Conservation (phyloP, 2,113 vertebrate species). For the Gracilinanus agilis region DNA sequence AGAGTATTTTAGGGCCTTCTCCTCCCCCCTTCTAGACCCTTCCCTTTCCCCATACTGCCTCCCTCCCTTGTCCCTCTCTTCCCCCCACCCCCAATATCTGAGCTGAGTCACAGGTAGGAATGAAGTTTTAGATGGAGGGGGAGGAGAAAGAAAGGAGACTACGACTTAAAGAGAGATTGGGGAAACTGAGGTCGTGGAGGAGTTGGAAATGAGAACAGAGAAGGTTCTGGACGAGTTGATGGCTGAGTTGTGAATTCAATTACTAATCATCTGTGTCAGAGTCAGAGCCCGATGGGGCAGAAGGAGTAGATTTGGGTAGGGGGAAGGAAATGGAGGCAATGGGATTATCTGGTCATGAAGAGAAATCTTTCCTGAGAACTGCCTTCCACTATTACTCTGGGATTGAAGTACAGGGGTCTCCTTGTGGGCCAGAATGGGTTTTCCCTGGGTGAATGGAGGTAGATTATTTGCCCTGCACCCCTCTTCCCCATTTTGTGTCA, state of each 20-base stretch:
- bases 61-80: rapidly evolving
- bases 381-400: not conserved
- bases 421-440: conserved; percentile 18
- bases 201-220: conserved; percentile 7
- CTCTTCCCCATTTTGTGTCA: conserved; percentile 30
- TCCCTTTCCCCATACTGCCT: not conserved
- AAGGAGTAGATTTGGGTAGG: conserved; percentile 29
- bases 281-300: not conserved
- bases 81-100: not conserved
- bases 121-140: not conserved
- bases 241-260: not conserved
- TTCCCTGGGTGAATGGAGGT: not conserved
- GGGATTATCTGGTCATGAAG: not conserved
- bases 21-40: conserved; percentile 26
- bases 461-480: not conserved
- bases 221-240: conserved; percentile 48
- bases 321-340: conserved; percentile 25
- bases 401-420: conserved; percentile 42
- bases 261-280: conserved; percentile 36
- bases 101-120: not conserved
- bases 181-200: conserved; percentile 72
- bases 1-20: not conserved
- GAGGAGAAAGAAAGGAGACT: not conserved
- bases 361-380: not conserved
- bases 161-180: not conserved